phyloP scores from a whole-genome alignment of 2,113 vertebrate species.

The Ophiodon elongatus region DNA sequence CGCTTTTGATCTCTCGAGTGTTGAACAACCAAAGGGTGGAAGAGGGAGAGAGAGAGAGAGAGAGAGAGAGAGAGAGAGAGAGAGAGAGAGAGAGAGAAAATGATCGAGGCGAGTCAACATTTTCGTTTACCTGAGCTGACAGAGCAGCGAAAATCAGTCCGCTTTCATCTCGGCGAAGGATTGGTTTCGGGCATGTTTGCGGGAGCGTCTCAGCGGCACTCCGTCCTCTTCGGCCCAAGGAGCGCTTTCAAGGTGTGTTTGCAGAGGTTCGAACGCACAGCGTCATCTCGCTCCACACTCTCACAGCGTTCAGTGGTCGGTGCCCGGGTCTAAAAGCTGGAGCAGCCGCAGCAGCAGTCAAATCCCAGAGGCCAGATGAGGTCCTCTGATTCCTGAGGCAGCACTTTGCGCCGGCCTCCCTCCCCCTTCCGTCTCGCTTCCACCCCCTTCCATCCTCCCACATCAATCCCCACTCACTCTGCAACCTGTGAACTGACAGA shows the following conservation, averaged over 20 bases:
- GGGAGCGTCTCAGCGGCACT: conserved; percentile 7
- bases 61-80: no score
- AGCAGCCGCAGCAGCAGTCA: conserved; percentile 41
- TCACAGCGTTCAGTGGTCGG: conserved; percentile 35
- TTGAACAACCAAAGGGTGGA: conserved; percentile 43
- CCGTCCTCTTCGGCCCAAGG: conserved; percentile 33
- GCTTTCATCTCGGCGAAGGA: conserved; percentile 64
- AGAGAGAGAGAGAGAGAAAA: neutral
- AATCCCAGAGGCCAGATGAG: conserved; percentile 59
- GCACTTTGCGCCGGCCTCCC: conserved; percentile 46
- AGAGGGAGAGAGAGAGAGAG: neutral
- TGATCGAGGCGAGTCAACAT: conserved; percentile 55
- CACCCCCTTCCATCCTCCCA: conserved; percentile 40
- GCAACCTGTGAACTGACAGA: conserved; percentile 74
- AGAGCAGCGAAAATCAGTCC: conserved; percentile 64
- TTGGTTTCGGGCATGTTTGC: conserved; percentile 45
- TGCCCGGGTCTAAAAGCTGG: conserved; percentile 35
- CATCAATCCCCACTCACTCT: conserved; percentile 64
- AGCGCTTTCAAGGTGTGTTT: conserved; percentile 44
- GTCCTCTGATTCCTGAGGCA: conserved; percentile 66
- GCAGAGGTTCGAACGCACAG: conserved; percentile 46
- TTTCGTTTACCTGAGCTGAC: conserved; percentile 59
- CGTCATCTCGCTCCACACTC: conserved; percentile 42
- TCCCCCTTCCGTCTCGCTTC: conserved; percentile 4
- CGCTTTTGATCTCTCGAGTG: conserved; percentile 66